phyloP scores from a whole-genome alignment of 2,113 vertebrate species.

The Falcunculus frontatus region DNA sequence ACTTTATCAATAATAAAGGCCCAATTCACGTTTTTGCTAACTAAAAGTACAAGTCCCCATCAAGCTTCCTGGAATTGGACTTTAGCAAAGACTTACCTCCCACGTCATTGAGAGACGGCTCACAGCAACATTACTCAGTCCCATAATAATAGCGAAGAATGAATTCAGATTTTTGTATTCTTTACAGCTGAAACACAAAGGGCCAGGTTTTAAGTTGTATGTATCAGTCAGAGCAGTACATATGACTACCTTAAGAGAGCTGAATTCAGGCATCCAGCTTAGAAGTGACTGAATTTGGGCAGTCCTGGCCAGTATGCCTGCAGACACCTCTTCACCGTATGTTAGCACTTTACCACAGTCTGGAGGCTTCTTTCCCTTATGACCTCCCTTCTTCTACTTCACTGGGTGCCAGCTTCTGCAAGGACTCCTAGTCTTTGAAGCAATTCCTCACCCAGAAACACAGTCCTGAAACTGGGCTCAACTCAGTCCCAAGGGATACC shows the following conservation, averaged over 20 bases:
- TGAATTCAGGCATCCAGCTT: neutral
- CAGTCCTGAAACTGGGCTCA: neutral
- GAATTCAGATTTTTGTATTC: constrained; percentile 96
- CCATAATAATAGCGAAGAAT: constrained; percentile 96
- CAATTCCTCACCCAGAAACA: neutral
- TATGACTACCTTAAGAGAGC: neutral
- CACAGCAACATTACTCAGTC: constrained; percentile 95
- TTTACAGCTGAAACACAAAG: constrained; percentile 89
- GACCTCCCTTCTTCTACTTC: neutral
- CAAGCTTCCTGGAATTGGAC: neutral
- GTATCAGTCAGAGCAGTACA: neutral
- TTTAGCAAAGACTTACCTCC: constrained; percentile 84
- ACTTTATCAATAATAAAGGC: neutral
- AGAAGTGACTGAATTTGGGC: neutral
- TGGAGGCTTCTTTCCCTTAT: neutral
- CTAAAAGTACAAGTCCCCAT: constrained; percentile 17
- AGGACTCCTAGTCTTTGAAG: neutral
- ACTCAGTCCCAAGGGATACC: neutral
- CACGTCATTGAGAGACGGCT: constrained; percentile 91
- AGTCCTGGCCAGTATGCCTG: neutral
- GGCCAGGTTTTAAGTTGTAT: neutral
- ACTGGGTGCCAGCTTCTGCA: neutral
- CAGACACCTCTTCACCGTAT: neutral
- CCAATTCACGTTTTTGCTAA: neutral
- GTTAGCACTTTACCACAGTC: neutral